A percentile compares a stretch with the other conserved stretches of the same genome.
phyloP scores from a whole-genome alignment of 2,113 vertebrate species.

The Myrmecophaga tridactyla region DNA sequence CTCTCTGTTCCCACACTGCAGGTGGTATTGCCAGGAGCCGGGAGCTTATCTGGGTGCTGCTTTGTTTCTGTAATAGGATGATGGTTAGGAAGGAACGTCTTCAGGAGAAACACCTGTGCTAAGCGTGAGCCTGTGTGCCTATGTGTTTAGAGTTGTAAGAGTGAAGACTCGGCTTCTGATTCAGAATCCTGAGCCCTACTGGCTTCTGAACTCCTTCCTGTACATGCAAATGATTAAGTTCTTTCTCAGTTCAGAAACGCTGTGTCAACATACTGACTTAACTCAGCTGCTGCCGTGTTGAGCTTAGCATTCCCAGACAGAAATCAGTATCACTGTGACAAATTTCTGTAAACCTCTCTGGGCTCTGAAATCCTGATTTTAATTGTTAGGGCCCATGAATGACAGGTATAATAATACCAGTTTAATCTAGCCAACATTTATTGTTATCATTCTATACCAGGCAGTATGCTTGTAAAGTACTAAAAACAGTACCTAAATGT shows the following conservation, averaged over 20 bases:
- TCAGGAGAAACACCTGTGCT: background rate
- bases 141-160: background rate
- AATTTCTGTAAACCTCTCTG: background rate
- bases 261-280: background rate
- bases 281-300: background rate
- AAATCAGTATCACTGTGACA: background rate
- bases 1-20: background rate
- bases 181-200: background rate
- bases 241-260: background rate
- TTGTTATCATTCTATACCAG: background rate
- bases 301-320: background rate
- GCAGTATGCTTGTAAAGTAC: constrained; percentile 47
- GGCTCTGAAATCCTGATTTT: background rate
- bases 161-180: background rate
- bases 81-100: background rate
- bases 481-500: background rate
- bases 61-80: background rate
- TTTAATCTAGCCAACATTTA: constrained; percentile 3
- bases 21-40: background rate
- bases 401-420: background rate
- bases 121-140: background rate
- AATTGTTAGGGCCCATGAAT: background rate
- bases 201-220: background rate
- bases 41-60: background rate
- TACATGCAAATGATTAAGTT: background rate